Base-by-base conservation (phyloP, 2,888 invertebrate genomes). In the Hirtodrosophila alboralis region DNA sequence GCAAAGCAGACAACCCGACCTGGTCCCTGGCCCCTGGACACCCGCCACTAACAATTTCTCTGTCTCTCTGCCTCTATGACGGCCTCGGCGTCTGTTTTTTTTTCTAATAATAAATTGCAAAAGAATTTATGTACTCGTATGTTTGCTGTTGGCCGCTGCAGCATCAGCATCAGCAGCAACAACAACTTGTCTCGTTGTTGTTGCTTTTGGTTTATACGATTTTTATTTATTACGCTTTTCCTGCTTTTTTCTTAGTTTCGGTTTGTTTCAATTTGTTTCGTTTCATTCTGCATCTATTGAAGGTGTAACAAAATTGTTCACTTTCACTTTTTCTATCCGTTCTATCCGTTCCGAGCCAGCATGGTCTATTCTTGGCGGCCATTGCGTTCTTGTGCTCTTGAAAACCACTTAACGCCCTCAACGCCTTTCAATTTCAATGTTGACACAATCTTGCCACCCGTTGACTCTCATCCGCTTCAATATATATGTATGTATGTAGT, bases 71-170 rank as follows among this genome's bases (percentile, higher is more conserved):
- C 30, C 16, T 30, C 28, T 31, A 6, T 26, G 57, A 14, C 62
- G 75, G 70, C 78, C 74, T 84, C 77, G 84, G 34, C 69, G 75
- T 62, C 66, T 77, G 81, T 23, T 8, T 58, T 70, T 73, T 67
- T 51, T 74, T 81, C 85, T 84, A 84, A 79, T 79, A 79, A 79
- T 84, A 79, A 79, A 81, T 78, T 78, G 83, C 75, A 61, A 67
- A 81, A 67, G 83, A 78, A 84, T 78, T 84, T 74, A 70, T 69
- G 72, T 72, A 51, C 66, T 59, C 51, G 60, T 51, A 51, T 77
- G 71, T 67, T 77, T 70, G 64, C 49, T 60, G 70, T 54, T 62
- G 37, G 23, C 31, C 54, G 71, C 63, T 54, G 64, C 73, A 53
- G 49, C 75, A 44, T 12, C 70, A 57, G 43, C 47, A 49, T 16